Evolutionary conservation across 2,113 vertebrate genomes (phyloP), one percentile per base, ranked within the genome.

Genomic region (Aptenodytes patagonicus): DNA sequence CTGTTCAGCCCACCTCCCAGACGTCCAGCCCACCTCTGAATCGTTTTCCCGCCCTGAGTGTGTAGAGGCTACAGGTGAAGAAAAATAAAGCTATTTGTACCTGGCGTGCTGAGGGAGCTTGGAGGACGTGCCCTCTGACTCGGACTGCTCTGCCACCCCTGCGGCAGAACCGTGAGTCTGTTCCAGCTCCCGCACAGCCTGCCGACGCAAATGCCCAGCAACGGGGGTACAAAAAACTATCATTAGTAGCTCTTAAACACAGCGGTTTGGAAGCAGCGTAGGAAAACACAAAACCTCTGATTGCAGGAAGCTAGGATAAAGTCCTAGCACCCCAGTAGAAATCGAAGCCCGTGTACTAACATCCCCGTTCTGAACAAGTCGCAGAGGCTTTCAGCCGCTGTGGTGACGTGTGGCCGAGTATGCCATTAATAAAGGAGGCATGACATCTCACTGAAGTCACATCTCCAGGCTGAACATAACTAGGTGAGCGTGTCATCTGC

Each of bases 321-420:
- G 55, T 70, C 66, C 54, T 38, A 25, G 42, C 38, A 42, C 51
- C 29, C 42, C 17, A 60, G 34, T 25, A 94, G 76, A 51, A 73
- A 90, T 38, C 0, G 1, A 70, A 88, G 26, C 10, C 20, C 1
- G 0, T 19, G 11, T 44, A 52, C 49, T 57, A 32, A 57, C 15
- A 65, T 29, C 21, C 34, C 29, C 2, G 0, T 42, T 70, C 58
- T 73, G 46, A 68, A 47, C 11, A 51, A 90, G 38, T 24, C 22
- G 2, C 46, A 70, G 65, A 65, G 55, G 44, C 42, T 90, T 88
- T 91, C 64, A 75, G 79, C 26, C 8, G 9, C 54, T 51, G 68
- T 40, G 51, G 22, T 42, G 40, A 8, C 2, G 1, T 29, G 71
- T 84, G 77, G 38, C n/a, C 5, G 2, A 71, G 28, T 26, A 52